Base-by-base conservation (phyloP, 2,888 invertebrate genomes). In the Endomychus coccineus region DNA sequence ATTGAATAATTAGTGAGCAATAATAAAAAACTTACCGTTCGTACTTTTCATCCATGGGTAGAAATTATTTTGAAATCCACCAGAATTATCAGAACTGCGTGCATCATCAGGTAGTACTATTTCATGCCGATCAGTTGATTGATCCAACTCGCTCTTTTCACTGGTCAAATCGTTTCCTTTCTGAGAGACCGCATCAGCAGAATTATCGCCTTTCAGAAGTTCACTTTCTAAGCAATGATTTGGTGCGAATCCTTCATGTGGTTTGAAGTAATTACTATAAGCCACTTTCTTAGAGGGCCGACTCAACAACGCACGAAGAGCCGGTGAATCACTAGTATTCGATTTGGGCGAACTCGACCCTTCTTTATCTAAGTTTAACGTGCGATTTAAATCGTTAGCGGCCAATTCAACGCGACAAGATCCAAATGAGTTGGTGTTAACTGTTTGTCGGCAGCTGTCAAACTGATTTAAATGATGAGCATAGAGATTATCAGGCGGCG, bases 11-110 rank as follows among this genome's bases (percentile, higher is more conserved):
- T n/a, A n/a, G n/a, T n/a, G n/a, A n/a, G n/a, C n/a, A n/a, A 2
- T 21, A 2, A 30, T 16, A 30, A 30, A 14, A 21, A 24, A 5
- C 40, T 49, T 66, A 73, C 73, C 69, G 52, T 63, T 62, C 34
- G 66, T 56, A 48, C 66, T 68, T 50, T 75, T 76, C 76, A 77
- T 77, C 76, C 77, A 77, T 0, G 76, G 75, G 55, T 73, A 65
- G 36, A 59, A 27, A 16, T 23, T 23, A 7, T 33, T 27, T 13
- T 32, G 33, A n/a, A 19, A 15, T 7, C n/a, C 16, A 7, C 11
- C 27, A 10, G 11, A 6, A 22, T 13, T 15, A 27, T 24, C 13
- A 14, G 21, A 7, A 2, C 23, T n/a, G 25, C 27, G 3, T 7
- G 14, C 14, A 27, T 30, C 42, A 25, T 40, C 45, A 10, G 42